phyloP scores from a whole-genome alignment of 2,113 vertebrate species.

The Otocyon megalotis region DNA sequence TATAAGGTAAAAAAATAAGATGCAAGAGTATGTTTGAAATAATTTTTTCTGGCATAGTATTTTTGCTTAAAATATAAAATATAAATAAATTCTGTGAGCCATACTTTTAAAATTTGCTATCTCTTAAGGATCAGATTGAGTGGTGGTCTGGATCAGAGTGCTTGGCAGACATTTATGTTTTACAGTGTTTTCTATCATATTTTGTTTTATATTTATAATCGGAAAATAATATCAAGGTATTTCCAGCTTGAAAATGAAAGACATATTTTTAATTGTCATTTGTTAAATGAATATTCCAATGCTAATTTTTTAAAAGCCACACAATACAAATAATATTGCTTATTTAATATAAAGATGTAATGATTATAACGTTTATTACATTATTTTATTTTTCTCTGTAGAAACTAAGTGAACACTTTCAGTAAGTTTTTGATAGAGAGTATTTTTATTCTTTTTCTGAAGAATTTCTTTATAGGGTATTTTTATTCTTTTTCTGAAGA shows the following conservation, averaged over 20 bases:
- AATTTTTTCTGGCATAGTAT: not conserved
- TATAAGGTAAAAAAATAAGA: not conserved
- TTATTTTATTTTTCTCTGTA: not conserved
- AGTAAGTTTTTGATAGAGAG: not conserved
- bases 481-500: not conserved
- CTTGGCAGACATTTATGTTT: not conserved
- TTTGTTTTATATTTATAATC: not conserved
- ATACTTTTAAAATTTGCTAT: not conserved
- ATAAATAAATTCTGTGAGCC: not conserved
- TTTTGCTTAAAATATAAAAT: not conserved
- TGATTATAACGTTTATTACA: not conserved
- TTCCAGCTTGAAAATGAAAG: not conserved
- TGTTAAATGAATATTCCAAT: not conserved
- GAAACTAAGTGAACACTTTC: not conserved
- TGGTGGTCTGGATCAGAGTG: not conserved
- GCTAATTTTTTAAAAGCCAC: not conserved
- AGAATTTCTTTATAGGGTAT: not conserved
- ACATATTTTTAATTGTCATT: not conserved
- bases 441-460: not conserved
- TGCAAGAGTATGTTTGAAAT: not conserved
- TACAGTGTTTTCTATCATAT: not conserved
- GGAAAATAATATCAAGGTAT: not conserved
- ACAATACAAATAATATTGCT: not conserved
- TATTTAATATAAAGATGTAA: not conserved
- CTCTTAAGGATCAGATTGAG: not conserved